Base-by-base conservation (phyloP, 2,113 vertebrate genomes). In the Myiagra hebetior region DNA sequence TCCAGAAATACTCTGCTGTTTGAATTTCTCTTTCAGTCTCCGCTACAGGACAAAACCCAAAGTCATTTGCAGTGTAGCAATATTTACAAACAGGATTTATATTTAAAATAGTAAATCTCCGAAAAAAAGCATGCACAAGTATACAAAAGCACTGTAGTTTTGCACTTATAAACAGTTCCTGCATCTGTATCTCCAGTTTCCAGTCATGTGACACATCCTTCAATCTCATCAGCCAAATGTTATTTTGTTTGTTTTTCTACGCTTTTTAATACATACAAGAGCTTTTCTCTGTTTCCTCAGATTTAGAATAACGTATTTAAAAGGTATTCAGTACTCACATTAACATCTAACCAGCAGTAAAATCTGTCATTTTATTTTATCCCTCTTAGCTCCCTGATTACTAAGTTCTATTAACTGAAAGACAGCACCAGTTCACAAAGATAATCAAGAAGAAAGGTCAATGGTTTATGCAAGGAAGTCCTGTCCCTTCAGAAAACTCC, bases 401-500 rank as follows among this genome's bases (percentile, higher is more conserved):
- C 46, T 11, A 96, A 96, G 83, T 96, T 96, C 90, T 89, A 93
- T 96, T 97, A 96, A 91, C 68, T 68, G 86, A 93, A 96, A 94
- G n/a, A 78, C 76, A 87, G 73, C 69, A 86, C n/a, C 72, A 87
- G 75, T 95, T 95, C 95, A 91, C 73, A 87, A 96, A 95, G 69
- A 93, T 89, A 94, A 95, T 94, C 87, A 96, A 85, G 84, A 97
- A 88, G 44, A 97, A 97, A 97, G 94, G 89, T 97, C 84, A 96
- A 84, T 73, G 73, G 50, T 93, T 96, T 95, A 78, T 68, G 75
- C 87, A 94, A 81, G 77, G 47, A 92, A 93, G 84, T 59, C 63
- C 49, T 89, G 94, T 76, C 55, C 78, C 95, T 93, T 89, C 57
- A 70, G 68, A 57, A 60, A 85, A 91, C 84, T 47, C 1, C 88